These are phyloP conservation scores for Bacillus rossius DNA, from an alignment of 1,140 invertebrate species.

Conservation along the genomic window DNA sequence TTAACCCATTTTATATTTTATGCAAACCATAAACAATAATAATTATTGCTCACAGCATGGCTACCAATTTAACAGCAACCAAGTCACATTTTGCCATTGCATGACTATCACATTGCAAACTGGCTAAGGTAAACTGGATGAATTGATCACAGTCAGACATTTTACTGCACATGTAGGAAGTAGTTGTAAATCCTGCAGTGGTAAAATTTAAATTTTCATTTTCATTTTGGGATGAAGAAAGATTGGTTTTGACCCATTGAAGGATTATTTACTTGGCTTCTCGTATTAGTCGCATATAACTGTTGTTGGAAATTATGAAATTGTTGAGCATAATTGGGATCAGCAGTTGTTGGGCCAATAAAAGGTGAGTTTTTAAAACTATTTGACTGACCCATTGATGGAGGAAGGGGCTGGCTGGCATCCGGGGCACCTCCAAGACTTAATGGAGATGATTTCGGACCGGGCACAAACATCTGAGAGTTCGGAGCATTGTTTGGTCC, in stretches of 20 bases:
- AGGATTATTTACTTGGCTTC: constrained; percentile 40
- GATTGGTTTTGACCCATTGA: constrained; percentile 13
- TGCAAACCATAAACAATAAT: no score
- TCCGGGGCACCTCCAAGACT: constrained; percentile 44
- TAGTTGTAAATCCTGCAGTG: no score
- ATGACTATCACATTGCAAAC: no score
- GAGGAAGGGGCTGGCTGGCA: constrained; percentile 66
- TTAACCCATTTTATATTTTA: no score
- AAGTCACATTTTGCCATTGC: no score
- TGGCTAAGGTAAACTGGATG: no score
- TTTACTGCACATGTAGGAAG: no score
- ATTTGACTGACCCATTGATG: constrained; percentile 67
- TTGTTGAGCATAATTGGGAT: constrained; percentile 90
- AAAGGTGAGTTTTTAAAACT: constrained; percentile 76
- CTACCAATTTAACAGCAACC: no score
- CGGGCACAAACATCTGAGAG: constrained; percentile 24
- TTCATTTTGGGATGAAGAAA: constrained; percentile 19
- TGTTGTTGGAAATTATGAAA: constrained; percentile 95
- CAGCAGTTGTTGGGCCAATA: constrained; percentile 74
- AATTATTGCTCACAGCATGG: no score
- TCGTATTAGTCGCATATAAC: constrained; percentile 83
- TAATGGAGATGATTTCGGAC: constrained; percentile 29
- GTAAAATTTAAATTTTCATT: not conserved
- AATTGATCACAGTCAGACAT: no score
- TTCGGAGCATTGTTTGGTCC: constrained; percentile 16